Base-by-base conservation (phyloP, 2,888 invertebrate genomes). In the Drosophila rubida region DNA sequence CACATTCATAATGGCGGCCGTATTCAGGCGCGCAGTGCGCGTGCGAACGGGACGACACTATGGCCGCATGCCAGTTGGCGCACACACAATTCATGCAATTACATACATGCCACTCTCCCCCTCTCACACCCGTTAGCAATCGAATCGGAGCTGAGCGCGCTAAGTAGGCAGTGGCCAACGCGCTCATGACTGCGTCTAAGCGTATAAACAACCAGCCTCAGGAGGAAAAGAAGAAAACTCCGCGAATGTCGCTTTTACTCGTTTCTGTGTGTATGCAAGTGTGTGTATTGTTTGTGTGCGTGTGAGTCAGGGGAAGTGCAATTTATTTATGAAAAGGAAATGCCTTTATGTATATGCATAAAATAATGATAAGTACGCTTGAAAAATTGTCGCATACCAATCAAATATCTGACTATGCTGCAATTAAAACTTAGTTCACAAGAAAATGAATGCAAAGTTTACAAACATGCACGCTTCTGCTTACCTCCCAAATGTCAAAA, bases 1-100 rank as follows among this genome's bases (percentile, higher is more conserved):
- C 78, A 82, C 84, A 77, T 88, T 84, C 76, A 89, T 89, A 89
- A 89, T 89, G 89, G 89, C 89, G 88, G 84, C 82, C 82, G 68
- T 67, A 55, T 35, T 55, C 64, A 8, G 25, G 45, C 37, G 55
- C 39, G 51, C 32, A 27, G 13, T 35, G 23, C 6, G 62, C 59
- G 74, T 50, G 53, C 48, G 65, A 89, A 53, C 22, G 78, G 54
- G 88, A 79, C 35, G 37, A 41, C 66, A 19, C 23, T 64, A 70
- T 48, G 37, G 2, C 50, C 35, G 14, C 35, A 14, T 39, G 44
- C 53, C 53, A 16, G 23, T 27, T 54, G 13, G 69, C 76, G 68
- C 69, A 71, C 75, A 81, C 84, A 81, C 84, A 78, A 68, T 69
- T 71, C 75, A 70, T 80, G 80, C 78, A 86, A 86, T 85, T 85